These are phyloP conservation scores for Caenorhabditis sp. DNA, from an alignment of 2,888 invertebrate genomes.

Conservation along the genomic window DNA sequence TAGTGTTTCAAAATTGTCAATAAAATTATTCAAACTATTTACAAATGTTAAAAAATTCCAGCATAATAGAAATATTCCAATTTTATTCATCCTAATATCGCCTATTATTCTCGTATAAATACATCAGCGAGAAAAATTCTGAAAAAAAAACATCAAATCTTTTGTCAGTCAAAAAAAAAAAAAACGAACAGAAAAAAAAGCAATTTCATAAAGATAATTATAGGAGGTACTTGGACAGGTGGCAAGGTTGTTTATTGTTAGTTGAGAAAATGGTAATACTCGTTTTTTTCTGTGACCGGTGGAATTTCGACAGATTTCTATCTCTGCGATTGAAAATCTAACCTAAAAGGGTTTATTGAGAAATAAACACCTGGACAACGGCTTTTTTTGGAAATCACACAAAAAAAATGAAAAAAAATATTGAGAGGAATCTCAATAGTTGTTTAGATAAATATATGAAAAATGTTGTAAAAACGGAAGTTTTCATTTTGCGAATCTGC, in stretches of 20 bases:
- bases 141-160: neutral
- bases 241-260: neutral
- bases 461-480: too few species aligned
- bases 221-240: neutral
- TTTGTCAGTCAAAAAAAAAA: neutral
- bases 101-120: neutral
- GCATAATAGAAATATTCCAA: neutral
- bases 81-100: neutral
- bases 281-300: too few species aligned
- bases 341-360: too few species aligned
- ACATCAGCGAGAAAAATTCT: neutral
- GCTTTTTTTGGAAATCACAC: too few species aligned
- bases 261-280: neutral
- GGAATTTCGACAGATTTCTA: too few species aligned
- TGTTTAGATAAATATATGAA: too few species aligned
- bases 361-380: too few species aligned
- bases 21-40: constrained; percentile 57
- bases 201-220: neutral
- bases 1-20: constrained; percentile 66
- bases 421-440: too few species aligned
- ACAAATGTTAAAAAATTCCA: neutral
- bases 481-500: too few species aligned
- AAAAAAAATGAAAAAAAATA: too few species aligned
- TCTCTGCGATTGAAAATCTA: too few species aligned
- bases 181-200: neutral